Evolutionary conservation across 2,888 invertebrate genomes (phyloP), one percentile per base, ranked within the genome.

Genomic region (Clistopyga incitator): DNA sequence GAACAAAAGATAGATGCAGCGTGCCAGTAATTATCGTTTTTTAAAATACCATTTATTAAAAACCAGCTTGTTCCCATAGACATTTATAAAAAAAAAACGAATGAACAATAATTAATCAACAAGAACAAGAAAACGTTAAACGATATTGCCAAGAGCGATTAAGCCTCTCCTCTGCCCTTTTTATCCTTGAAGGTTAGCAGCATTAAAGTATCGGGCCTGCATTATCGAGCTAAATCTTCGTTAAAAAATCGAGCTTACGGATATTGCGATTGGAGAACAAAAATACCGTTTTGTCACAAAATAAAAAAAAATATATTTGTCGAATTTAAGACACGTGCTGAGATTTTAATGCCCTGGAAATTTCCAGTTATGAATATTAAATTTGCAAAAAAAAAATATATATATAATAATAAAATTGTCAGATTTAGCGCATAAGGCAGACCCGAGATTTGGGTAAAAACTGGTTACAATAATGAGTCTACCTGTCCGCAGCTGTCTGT

Each of bases 401-500:
- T 13, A 6, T 29, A 6, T 6, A 34, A 6, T 15, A 6, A 38
- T n/a, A 3, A 10, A 25, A 78, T 47, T 77, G 23, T 70, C 70
- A 82, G 85, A 87, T 88, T 86, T 64, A 72, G 85, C 77, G 84
- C 80, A 83, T 89, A 90, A 90, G 89, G 91, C 92, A 92, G 89
- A 87, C 91, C 88, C 90, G 91, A 91, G 85, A 90, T 90, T 90
- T 87, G 90, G 89, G 90, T 92, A 92, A 92, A 93, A 93, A 93
- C 92, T 93, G 93, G 93, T 93, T 93, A 93, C 93, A 93, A 93
- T 93, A 93, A 93, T 93, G 93, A 93, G 92, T 93, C 93, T 97
- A 98, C 98, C 98, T 98, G 98, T 96, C 97, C 98, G 95, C 97
- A 97, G 94, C 97, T 97, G 95, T 98, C 98, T 95, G 98, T 98